Percentiles rank a stretch among this genome's conserved stretches.
phyloP scores from a whole-genome alignment of 1,140 invertebrate genomes.

The Drosophila nigromelanica region DNA sequence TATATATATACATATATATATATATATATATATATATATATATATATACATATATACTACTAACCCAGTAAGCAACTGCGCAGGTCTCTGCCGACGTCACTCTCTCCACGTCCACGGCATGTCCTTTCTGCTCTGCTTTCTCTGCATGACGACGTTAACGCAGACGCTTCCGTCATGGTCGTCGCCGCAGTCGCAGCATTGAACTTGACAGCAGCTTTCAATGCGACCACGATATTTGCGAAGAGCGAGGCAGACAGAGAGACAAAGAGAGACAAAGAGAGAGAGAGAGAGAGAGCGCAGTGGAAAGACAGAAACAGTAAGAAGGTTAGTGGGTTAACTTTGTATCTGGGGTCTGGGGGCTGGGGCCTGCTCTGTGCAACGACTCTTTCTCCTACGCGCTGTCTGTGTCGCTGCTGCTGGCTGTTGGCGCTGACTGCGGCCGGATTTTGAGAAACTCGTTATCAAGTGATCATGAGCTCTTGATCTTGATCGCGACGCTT shows the following conservation, averaged over 20 bases:
- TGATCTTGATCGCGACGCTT: conserved; percentile 34
- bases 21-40: too few relatives aligned
- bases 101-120: conserved; percentile 32
- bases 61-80: conserved; percentile 66
- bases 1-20: too few relatives aligned
- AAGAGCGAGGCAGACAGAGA: not conserved
- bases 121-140: conserved; percentile 57
- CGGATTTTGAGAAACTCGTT: conserved; percentile 65
- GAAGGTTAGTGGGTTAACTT: conserved; percentile 79
- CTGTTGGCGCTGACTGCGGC: conserved; percentile 44
- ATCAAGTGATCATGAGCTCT: conserved; percentile 39
- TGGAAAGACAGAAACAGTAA: conserved; percentile 38
- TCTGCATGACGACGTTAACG: conserved; percentile 25
- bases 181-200: conserved; percentile 49
- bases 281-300: conserved; percentile 1
- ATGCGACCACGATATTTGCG: conserved; percentile 12
- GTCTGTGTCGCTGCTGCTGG: not conserved
- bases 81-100: conserved; percentile 54
- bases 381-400: conserved; percentile 34
- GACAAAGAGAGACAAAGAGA: not conserved
- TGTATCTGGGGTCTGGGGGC: conserved; percentile 32
- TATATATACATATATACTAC: not conserved
- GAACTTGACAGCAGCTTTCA: conserved; percentile 70
- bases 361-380: conserved; percentile 15
- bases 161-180: conserved; percentile 31